Evolutionary conservation across 2,113 vertebrate genomes (phyloP).

Genomic region (Pogonocichla stellata): DNA sequence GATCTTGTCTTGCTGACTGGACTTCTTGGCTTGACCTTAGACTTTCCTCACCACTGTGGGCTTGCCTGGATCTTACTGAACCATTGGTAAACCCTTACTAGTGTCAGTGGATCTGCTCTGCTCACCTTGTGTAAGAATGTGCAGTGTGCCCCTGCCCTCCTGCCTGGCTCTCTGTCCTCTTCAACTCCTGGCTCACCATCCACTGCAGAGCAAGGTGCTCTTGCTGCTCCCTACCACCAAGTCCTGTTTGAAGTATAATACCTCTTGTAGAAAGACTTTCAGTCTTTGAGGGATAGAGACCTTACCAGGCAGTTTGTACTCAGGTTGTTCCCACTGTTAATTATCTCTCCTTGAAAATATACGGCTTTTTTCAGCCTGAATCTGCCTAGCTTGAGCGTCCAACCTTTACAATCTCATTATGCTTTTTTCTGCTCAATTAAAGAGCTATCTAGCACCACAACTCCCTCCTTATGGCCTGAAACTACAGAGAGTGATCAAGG

Average conservation of each 20-base stretch:
- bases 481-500: background rate
- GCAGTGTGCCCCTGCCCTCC: background rate
- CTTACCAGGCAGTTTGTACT: background rate
- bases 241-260: background rate
- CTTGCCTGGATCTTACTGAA: background rate
- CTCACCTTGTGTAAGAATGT: background rate
- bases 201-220: background rate
- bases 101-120: background rate
- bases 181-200: background rate
- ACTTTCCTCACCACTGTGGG: background rate
- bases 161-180: background rate
- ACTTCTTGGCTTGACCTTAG: background rate
- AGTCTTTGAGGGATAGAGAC: background rate
- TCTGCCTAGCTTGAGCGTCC: slow-evolving; percentile 5
- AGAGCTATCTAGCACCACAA: slow-evolving; percentile 31
- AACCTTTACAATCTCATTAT: slow-evolving; percentile 36
- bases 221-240: background rate
- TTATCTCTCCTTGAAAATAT: slow-evolving; percentile 4
- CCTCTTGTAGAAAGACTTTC: background rate
- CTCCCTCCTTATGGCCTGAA: background rate
- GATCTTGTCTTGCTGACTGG: background rate
- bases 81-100: background rate
- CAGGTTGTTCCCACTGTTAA: background rate
- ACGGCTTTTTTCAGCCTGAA: background rate
- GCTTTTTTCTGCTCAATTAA: slow-evolving; percentile 48